Evolutionary conservation across 1,140 invertebrate genomes (phyloP), one percentile per base, ranked within the genome.

Genomic region (Gerris buenoi): DNA sequence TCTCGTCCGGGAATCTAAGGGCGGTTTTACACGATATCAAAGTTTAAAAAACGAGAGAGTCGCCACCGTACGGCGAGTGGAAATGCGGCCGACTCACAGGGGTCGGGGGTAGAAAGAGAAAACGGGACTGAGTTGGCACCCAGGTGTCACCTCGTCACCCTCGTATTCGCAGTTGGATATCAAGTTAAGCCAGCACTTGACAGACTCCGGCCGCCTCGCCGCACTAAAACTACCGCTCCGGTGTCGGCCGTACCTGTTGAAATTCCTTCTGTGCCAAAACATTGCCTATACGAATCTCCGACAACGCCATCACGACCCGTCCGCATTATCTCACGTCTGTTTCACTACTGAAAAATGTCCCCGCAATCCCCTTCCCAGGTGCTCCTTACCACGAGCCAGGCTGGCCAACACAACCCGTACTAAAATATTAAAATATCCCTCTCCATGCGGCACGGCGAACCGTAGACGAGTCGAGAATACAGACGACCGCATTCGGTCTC

Each of bases 241-340:
- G 5, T 46, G 5, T 46, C 18, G 33, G 59, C 57, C 57, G 64
- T 63, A 68, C 63, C 66, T 56, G n/a, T 18, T 68, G 64, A 23
- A 46, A 69, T 57, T 65, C 61, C 27, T 56, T 33, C 70, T 64
- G 64, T 10, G 26, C 61, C 27, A 68, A 27, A 61, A 70, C 66
- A 58, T 72, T 67, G 26, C 65, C 65, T 63, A 69, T 33, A 25
- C 68, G 68, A 62, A 69, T 67, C 46, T 69, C 65, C n/a, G 68
- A 69, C 46, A 69, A 33, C 15, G 68, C 68, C 68, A 69, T 69
- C 65, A 56, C 65, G 61, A 57, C 67, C 71, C 63, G 26, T 33
- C 46, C 61, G 68, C 57, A 70, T 25, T 66, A 46, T 18, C 18
- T 46, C 33, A 46, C 33, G n/a, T n/a, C n/a, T n/a, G n/a, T n/a